A percentile compares a stretch with the other conserved stretches of the same genome.
Conservation (phyloP, 2,888 invertebrate species). For the Thymelicus lineola region DNA sequence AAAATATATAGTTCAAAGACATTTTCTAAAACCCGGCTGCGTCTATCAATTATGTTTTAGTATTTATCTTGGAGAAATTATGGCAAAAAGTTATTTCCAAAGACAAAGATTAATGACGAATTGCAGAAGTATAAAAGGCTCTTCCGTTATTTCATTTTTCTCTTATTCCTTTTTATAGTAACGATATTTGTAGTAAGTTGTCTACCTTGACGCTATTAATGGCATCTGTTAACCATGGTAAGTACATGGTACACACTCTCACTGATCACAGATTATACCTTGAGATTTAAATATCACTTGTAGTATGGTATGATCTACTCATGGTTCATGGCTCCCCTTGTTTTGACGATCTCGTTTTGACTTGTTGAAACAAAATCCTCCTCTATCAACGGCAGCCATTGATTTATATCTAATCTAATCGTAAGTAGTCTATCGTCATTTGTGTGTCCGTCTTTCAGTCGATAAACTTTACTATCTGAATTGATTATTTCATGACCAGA, state of each 20-base stretch:
- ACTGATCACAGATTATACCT: conserved; percentile 7
- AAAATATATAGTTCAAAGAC: background rate
- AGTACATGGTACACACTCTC: background rate
- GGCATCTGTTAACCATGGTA: background rate
- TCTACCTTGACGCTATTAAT: background rate
- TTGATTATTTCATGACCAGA: conserved; percentile 43
- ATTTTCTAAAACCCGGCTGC: background rate
- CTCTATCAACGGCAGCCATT: no score
- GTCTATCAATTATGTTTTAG: conserved; percentile 1
- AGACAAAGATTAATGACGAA: conserved; percentile 1
- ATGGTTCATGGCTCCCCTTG: no score
- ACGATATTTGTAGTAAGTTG: background rate
- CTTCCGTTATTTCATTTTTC: conserved; percentile 10
- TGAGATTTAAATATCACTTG: conserved; percentile 4
- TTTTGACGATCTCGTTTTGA: no score
- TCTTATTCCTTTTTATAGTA: background rate
- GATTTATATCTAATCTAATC: no score
- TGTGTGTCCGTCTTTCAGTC: background rate
- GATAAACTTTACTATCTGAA: background rate
- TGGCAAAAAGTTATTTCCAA: background rate
- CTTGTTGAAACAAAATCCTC: no score
- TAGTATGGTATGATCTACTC: background rate
- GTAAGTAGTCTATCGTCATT: no score
- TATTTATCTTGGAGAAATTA: background rate
- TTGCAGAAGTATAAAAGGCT: conserved; percentile 4